A percentile compares a stretch with the other conserved stretches of the same genome.
Evolutionary conservation across 2,797 vertebrate species (phyloP).

Genomic region (Otus scops): DNA sequence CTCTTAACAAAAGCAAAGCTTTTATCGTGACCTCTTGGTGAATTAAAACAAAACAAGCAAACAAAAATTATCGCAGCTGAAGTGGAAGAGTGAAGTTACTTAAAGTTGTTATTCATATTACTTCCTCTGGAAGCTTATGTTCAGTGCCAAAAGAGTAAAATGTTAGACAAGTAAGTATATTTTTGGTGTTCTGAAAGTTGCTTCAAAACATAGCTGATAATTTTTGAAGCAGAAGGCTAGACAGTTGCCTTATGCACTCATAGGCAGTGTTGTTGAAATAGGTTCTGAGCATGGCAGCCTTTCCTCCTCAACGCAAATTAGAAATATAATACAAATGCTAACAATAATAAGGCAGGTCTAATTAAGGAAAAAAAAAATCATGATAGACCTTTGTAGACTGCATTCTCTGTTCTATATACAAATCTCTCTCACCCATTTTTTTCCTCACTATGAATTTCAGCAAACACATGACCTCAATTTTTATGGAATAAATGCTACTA

Average conservation of each 20-base stretch:
- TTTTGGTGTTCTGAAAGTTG: constrained; percentile 27
- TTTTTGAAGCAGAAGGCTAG: constrained; percentile 8
- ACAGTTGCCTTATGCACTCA: background rate
- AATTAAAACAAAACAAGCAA: background rate
- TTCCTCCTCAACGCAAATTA: background rate
- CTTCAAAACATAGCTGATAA: background rate
- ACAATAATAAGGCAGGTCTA: background rate
- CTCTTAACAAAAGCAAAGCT: constrained; percentile 1
- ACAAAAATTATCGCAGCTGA: background rate
- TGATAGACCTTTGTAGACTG: background rate
- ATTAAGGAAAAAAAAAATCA: background rate
- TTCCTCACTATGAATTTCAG: background rate
- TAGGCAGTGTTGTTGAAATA: background rate
- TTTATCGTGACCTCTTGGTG: background rate
- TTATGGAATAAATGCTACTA: background rate
- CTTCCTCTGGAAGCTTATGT: background rate
- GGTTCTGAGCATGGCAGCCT: background rate
- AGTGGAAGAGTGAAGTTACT: background rate
- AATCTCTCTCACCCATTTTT: background rate
- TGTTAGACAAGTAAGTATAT: background rate
- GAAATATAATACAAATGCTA: background rate
- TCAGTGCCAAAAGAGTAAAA: background rate
- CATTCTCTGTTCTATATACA: background rate
- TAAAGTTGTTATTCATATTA: background rate
- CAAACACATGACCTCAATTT: background rate